Percentiles rank a stretch among this genome's conserved stretches.
phyloP scores from a whole-genome alignment of 2,797 vertebrate species.

The Hephaestus fuliginosus region DNA sequence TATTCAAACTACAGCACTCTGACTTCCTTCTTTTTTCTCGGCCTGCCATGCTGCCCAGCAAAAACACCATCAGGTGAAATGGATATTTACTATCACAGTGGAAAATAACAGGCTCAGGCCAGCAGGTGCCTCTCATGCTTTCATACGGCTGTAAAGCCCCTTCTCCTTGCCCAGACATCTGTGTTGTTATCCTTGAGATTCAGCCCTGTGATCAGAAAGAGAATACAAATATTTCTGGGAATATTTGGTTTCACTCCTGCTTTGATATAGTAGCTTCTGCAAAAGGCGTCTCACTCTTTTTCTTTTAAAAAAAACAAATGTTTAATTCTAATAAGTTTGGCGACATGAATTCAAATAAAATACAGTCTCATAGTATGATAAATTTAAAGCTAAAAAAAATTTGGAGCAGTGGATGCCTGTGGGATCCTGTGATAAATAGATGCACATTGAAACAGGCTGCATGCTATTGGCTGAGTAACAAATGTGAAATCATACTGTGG shows the following conservation, averaged over 20 bases:
- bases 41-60: conserved; percentile 14
- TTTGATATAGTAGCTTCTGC: conserved; percentile 15
- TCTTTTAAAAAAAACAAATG: conserved; percentile 31
- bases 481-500: conserved; percentile 77
- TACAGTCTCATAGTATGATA: conserved; percentile 9
- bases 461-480: conserved; percentile 71
- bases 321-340: conserved; percentile 7
- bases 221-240: conserved; percentile 21
- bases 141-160: conserved; percentile 45
- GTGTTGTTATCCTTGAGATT: conserved; percentile 55
- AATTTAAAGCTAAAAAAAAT: conserved; percentile 35
- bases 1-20: conserved; percentile 22
- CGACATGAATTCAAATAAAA: conserved; percentile 19
- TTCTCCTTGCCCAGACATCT: conserved; percentile 50
- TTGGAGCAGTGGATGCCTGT: conserved; percentile 33
- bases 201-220: conserved; percentile 21
- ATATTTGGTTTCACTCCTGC: conserved; percentile 11
- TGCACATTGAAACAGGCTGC: conserved; percentile 66
- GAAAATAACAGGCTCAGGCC: conserved; percentile 68
- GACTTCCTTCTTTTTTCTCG: conserved; percentile 11
- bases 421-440: conserved; percentile 63
- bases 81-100: conserved; percentile 63
- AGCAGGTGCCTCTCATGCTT: conserved; percentile 55
- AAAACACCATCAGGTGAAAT: conserved; percentile 54
- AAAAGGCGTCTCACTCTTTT: conserved; percentile 13